Conservation (phyloP, 2,113 vertebrate genomes). For the Calyptomena viridis region DNA sequence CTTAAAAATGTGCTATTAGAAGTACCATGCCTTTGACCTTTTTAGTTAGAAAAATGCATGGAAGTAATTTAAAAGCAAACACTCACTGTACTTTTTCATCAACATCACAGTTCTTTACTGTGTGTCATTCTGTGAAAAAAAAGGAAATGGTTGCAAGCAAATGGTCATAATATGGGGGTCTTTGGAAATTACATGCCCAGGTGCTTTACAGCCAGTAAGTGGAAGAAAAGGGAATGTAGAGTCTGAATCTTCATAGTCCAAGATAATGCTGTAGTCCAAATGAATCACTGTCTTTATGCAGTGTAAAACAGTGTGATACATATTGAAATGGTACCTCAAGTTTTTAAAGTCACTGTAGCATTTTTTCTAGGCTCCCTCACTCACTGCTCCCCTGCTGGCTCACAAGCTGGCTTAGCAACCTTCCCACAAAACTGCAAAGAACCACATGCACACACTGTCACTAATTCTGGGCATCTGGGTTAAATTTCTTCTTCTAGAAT, state of each 20-base stretch:
- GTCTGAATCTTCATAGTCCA: background rate
- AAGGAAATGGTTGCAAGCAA: background rate
- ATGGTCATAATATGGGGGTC: background rate
- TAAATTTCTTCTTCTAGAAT: background rate
- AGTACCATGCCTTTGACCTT: background rate
- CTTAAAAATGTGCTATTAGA: background rate
- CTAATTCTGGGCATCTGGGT: accelerated
- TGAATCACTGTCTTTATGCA: background rate
- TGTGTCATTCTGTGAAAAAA: background rate
- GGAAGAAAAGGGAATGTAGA: background rate
- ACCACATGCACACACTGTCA: background rate
- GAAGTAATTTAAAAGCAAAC: background rate
- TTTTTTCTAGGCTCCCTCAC: background rate
- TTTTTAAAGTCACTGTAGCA: background rate
- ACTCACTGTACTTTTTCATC: background rate
- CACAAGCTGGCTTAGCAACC: background rate
- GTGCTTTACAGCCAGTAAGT: background rate
- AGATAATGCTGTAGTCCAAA: background rate
- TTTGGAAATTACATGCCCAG: background rate
- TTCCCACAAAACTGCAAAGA: background rate
- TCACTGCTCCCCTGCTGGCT: background rate
- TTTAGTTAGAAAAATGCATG: background rate
- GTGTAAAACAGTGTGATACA: background rate
- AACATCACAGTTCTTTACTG: background rate
- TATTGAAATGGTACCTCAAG: background rate